A percentile compares a stretch with the other conserved stretches of the same genome.
Evolutionary conservation across 2,888 invertebrate genomes (phyloP).

Genomic region (Himalopsyche japonica): DNA sequence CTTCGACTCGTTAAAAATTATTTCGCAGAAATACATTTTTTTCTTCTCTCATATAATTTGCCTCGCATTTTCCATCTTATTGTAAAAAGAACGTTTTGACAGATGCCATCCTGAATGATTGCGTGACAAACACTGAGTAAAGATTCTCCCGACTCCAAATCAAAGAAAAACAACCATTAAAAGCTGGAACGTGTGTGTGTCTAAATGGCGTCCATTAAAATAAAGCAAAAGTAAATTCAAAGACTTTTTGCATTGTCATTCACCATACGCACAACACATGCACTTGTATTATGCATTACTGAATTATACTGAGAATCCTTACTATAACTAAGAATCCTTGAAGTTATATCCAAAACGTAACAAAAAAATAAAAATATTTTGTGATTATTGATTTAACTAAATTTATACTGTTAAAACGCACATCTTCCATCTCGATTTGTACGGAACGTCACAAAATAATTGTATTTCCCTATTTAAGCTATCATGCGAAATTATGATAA

Average conservation of each 20-base stretch:
- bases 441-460: too few species aligned
- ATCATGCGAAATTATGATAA: too few species aligned
- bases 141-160: not conserved
- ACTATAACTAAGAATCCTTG: too few species aligned
- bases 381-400: too few species aligned
- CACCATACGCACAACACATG: not conserved
- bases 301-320: too few species aligned
- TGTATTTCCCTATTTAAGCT: too few species aligned
- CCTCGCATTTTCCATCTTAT: not conserved
- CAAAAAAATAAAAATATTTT: too few species aligned
- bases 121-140: not conserved
- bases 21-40: not conserved
- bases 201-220: not conserved
- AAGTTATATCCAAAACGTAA: too few species aligned
- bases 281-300: too few species aligned
- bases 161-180: not conserved
- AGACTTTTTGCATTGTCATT: not conserved
- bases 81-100: not conserved
- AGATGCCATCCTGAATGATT: not conserved
- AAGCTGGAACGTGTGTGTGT: not conserved
- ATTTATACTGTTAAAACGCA: too few species aligned
- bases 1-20: not conserved
- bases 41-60: not conserved
- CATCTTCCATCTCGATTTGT: too few species aligned
- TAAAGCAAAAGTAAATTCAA: not conserved